A percentile compares a stretch with the other conserved stretches of the same genome.
phyloP scores from a whole-genome alignment of 1,140 invertebrate genomes.

The Lycorma delicatula region DNA sequence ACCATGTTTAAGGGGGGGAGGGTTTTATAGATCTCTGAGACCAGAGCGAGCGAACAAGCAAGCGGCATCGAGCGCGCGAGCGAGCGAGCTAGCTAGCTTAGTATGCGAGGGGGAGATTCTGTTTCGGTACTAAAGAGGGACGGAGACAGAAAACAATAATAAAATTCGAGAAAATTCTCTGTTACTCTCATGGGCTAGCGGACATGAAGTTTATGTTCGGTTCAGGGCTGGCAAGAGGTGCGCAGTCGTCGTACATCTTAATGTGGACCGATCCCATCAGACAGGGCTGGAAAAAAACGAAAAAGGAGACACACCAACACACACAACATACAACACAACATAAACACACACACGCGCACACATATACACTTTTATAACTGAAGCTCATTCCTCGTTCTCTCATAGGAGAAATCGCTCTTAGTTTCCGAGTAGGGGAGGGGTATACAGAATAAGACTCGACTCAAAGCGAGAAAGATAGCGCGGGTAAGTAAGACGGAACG shows the following conservation, averaged over 20 bases:
- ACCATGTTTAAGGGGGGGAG: conserved; percentile 7
- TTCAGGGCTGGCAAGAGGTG: background rate
- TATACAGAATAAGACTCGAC: no score
- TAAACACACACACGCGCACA: background rate
- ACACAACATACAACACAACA: no score
- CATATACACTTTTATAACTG: conserved; percentile 15
- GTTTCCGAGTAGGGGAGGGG: no score
- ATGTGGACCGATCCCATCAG: conserved; percentile 1
- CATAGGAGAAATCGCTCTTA: conserved; percentile 19
- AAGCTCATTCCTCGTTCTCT: conserved; percentile 2
- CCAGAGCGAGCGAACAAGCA: conserved; percentile 1
- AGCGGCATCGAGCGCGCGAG: conserved; percentile 1
- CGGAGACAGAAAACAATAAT: conserved; percentile 18
- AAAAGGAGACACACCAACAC: background rate
- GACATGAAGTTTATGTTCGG: background rate
- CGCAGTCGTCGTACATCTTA: conserved; percentile 9
- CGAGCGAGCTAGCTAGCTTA: no score
- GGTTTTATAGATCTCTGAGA: conserved; percentile 15
- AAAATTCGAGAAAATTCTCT: conserved; percentile 19
- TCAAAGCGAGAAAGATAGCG: no score
- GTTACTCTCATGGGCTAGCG: conserved; percentile 11
- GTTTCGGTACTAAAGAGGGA: no score
- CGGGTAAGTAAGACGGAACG: no score
- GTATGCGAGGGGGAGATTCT: no score
- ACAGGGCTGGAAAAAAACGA: background rate